Percentiles rank a stretch among this genome's conserved stretches.
Conservation (phyloP, 2,113 vertebrate genomes). For the Chaetops frenatus region DNA sequence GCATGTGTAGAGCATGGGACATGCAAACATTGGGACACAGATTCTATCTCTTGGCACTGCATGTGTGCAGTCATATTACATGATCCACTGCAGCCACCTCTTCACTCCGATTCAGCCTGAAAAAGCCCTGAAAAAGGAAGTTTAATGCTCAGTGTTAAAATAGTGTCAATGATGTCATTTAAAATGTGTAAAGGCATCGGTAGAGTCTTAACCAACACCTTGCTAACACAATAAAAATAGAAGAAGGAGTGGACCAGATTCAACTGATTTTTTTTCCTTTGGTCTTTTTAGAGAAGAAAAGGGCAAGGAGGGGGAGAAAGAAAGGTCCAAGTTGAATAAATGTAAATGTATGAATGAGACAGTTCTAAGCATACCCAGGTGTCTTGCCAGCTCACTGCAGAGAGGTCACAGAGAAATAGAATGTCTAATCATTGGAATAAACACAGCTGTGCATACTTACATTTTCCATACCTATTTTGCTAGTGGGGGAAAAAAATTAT, state of each 20-base stretch:
- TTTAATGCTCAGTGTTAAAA: not conserved
- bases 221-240: not conserved
- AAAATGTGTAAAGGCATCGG: not conserved
- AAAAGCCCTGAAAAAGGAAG: not conserved
- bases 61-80: rapidly evolving
- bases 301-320: conserved; percentile 1
- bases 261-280: not conserved
- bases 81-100: not conserved
- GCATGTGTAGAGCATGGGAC: not conserved
- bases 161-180: not conserved
- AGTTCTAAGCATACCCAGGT: conserved; percentile 66
- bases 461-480: conserved; percentile 57
- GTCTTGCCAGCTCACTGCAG: conserved; percentile 56
- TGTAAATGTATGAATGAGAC: conserved; percentile 54
- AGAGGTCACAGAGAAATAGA: conserved; percentile 63
- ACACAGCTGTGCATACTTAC: conserved; percentile 67
- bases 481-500: conserved; percentile 22
- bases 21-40: not conserved
- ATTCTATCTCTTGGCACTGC: not conserved
- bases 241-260: not conserved
- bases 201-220: not conserved
- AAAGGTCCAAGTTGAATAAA: conserved; percentile 47
- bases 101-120: not conserved
- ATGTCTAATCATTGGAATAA: conserved; percentile 69
- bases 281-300: conserved; percentile 21